phyloP scores from a whole-genome alignment of 2,797 vertebrate genomes.

The Pygocentrus nattereri region DNA sequence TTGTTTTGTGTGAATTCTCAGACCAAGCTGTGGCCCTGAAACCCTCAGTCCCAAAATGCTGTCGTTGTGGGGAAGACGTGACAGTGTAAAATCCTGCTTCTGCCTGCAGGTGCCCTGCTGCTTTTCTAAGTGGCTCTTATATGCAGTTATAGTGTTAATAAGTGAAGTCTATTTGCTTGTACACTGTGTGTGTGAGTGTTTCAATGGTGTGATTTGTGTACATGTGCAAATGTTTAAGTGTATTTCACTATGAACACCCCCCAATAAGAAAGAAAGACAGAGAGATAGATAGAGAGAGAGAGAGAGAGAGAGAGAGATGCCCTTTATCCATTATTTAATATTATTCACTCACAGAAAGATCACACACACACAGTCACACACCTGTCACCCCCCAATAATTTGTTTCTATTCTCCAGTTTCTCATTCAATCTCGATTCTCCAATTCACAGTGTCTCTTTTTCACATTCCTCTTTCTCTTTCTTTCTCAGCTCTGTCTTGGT shows the following conservation, averaged over 20 bases:
- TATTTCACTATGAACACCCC: too few relatives aligned
- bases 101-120: neutral
- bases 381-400: neutral
- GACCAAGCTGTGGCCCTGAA: neutral
- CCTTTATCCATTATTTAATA: neutral
- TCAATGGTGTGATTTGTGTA: too few relatives aligned
- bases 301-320: neutral
- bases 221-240: too few relatives aligned
- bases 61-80: slow-evolving; percentile 12
- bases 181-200: too few relatives aligned
- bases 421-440: neutral
- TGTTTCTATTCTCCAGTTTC: neutral
- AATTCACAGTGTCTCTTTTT: too few relatives aligned
- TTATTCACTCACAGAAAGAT: neutral
- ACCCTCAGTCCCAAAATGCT: neutral
- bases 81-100: slow-evolving; percentile 6
- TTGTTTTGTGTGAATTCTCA: slow-evolving; percentile 16
- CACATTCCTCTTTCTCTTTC: neutral
- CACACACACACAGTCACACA: neutral
- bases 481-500: neutral
- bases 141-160: neutral
- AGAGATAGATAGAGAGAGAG: too few relatives aligned
- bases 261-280: too few relatives aligned
- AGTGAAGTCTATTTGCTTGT: neutral
- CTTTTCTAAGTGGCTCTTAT: neutral